Percentiles rank a stretch among this genome's conserved stretches.
phyloP scores from a whole-genome alignment of 2,888 invertebrate genomes.

The Thelaira solivaga region DNA sequence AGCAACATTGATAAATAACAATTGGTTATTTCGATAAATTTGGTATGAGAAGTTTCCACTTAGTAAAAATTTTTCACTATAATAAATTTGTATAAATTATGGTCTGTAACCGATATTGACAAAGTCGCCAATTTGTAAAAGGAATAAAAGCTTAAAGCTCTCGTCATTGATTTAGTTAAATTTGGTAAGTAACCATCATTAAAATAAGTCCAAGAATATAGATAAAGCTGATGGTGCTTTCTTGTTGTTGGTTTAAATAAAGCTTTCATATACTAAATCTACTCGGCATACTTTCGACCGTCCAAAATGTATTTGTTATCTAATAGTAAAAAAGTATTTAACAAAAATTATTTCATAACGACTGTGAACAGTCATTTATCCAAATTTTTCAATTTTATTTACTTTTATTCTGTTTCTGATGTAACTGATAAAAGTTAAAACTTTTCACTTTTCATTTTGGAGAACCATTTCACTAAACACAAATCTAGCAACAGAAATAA shows the following conservation, averaged over 20 bases:
- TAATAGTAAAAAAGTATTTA: slow-evolving; percentile 71
- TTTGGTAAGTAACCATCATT: slow-evolving; percentile 86
- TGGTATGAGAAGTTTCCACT: slow-evolving; percentile 99
- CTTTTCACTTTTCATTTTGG: too few species aligned
- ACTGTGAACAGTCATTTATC: too few species aligned
- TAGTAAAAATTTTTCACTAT: slow-evolving; percentile 93
- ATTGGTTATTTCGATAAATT: slow-evolving; percentile 99
- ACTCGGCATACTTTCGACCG: slow-evolving; percentile 71
- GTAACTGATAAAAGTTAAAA: too few species aligned
- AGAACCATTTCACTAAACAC: too few species aligned
- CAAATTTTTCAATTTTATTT: too few species aligned
- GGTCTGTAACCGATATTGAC: slow-evolving; percentile 97
- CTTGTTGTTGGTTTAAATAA: slow-evolving; percentile 91
- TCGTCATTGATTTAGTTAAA: slow-evolving; percentile 97
- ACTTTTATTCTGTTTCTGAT: too few species aligned
- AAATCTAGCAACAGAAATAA: slow-evolving; percentile 2
- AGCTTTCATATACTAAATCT: slow-evolving; percentile 63
- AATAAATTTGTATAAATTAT: slow-evolving; percentile 96
- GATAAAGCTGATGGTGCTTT: slow-evolving; percentile 98
- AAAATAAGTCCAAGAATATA: neutral
- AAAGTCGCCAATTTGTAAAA: slow-evolving; percentile 90
- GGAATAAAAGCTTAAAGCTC: slow-evolving; percentile 91
- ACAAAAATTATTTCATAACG: too few species aligned
- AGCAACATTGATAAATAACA: slow-evolving; percentile 99
- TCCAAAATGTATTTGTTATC: slow-evolving; percentile 73